Conservation (phyloP, 1,140 invertebrate genomes). For the Leptinotarsa texana region DNA sequence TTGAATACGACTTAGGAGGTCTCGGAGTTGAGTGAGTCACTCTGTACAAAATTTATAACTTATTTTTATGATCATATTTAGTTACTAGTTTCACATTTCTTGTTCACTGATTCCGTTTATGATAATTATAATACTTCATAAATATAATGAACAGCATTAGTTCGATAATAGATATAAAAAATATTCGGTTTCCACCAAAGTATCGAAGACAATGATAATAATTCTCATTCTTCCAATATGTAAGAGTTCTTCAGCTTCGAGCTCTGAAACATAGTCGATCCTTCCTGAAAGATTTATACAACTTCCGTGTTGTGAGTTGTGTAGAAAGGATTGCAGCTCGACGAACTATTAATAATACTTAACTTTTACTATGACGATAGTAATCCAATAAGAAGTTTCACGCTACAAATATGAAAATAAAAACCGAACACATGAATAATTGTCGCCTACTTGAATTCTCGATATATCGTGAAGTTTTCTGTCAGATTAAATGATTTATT, state of each 20-base stretch:
- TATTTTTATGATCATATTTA: too few relatives aligned
- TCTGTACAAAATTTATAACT: too few relatives aligned
- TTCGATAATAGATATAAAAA: too few relatives aligned
- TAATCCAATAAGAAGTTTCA: background rate
- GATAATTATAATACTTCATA: too few relatives aligned
- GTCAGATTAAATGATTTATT: background rate
- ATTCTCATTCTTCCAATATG: too few relatives aligned
- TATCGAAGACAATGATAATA: too few relatives aligned
- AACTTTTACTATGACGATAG: background rate
- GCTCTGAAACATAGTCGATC: background rate
- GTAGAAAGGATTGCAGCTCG: background rate
- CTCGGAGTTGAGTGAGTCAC: too few relatives aligned
- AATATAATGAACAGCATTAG: too few relatives aligned
- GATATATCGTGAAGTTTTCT: background rate
- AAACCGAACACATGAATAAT: background rate
- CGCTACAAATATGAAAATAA: background rate
- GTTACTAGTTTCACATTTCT: too few relatives aligned
- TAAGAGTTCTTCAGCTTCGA: background rate
- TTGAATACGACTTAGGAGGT: too few relatives aligned
- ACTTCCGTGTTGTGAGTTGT: background rate
- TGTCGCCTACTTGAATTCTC: background rate
- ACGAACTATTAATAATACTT: background rate
- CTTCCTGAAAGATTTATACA: background rate
- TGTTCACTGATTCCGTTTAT: too few relatives aligned
- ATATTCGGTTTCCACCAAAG: too few relatives aligned